Evolutionary conservation across 2,888 invertebrate species (phyloP), one percentile per base, ranked within the genome.

Genomic region (Xylota sylvarum): DNA sequence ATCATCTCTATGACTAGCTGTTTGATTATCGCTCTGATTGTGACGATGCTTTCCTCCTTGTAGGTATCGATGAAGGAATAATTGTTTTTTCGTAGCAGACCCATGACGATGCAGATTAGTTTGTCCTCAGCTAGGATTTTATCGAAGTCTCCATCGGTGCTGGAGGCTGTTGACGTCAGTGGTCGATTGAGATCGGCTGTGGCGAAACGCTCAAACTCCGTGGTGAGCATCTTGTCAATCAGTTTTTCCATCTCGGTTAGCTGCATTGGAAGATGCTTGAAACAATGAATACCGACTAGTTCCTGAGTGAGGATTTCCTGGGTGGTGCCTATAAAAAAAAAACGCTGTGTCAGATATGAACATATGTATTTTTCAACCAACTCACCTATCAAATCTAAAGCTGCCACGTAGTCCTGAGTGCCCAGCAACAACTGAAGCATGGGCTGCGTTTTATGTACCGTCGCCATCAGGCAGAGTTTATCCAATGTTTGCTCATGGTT

Each of bases 401-500:
- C 99, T 48, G 98, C 98, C 43, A 98, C 98, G 94, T 98, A 99
- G 93, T 99, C 99, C 86, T 97, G 98, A 9, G 98, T 98, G 85
- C 98, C 97, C 55, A 99, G 93, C 62, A 99, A 93, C 73, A 98
- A 94, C 92, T 99, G 99, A 90, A 99, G 96, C 93, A 98, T 99
- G 0, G 98, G 97, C 92, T 99, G 99, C 17, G 99, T 99, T 93
- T 99, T 99, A 92, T 98, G 96, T 7, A 99, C 98, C 4, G 98
- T 98, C 6, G 97, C 95, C 96, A 99, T 98, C 78, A 98, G 93
- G 91, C 97, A 97, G 56, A 99, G 93, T 89, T 96, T 95, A 89
- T 96, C 96, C 90, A 96, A 93, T 2, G 96, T 94, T 90, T 94
- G 93, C 62, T 94, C 93, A 78, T 95, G 93, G 91, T 96, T 96